Evolutionary conservation across 1,140 invertebrate species (phyloP).

Genomic region (Cyphomyrmex costatus): DNA sequence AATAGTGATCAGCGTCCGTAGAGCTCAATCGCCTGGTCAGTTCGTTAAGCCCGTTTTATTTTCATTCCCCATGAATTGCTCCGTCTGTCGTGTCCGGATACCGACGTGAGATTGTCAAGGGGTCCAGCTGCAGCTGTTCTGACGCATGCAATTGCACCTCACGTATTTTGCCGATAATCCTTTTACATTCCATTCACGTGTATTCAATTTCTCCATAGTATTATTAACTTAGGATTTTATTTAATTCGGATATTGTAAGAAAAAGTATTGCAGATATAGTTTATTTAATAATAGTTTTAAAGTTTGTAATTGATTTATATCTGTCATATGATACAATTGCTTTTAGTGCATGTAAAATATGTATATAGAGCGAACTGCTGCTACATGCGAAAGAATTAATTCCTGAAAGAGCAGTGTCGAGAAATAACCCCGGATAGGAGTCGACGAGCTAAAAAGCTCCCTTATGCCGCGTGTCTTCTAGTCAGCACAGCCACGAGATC

Average conservation of each 20-base stretch:
- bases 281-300: neutral
- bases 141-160: neutral
- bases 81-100: neutral
- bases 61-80: constrained; percentile 51
- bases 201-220: neutral
- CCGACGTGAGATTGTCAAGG: constrained; percentile 10
- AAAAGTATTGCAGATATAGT: neutral
- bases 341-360: constrained; percentile 3
- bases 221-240: neutral
- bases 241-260: neutral
- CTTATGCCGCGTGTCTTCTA: constrained; percentile 30
- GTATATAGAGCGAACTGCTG: neutral
- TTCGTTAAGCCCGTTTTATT: constrained; percentile 59
- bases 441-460: constrained; percentile 49
- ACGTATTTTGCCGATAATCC: constrained; percentile 33
- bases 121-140: neutral
- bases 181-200: neutral
- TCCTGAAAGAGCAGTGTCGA: neutral
- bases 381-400: neutral
- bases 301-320: neutral
- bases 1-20: constrained; percentile 44
- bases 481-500: constrained; percentile 16
- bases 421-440: constrained; percentile 27
- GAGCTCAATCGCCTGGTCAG: constrained; percentile 7
- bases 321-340: neutral